phyloP scores from a whole-genome alignment of 1,140 invertebrate genomes.

The Drosophila repleta region DNA sequence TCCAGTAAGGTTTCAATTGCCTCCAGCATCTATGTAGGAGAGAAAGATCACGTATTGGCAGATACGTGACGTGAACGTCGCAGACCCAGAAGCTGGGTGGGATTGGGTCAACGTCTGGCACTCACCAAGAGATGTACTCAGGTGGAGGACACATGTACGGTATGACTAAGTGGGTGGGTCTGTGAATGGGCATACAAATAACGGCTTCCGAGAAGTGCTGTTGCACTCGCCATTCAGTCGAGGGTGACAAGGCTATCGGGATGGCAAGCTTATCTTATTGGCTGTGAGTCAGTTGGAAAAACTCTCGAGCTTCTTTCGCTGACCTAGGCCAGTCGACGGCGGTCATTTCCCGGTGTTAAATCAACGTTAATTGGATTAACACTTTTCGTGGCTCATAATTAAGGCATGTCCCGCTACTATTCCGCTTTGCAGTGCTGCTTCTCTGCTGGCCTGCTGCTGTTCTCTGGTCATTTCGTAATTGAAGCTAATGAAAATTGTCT shows the following conservation, averaged over 20 bases:
- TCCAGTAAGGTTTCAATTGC: too few species aligned
- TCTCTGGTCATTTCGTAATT: constrained; percentile 55
- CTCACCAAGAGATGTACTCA: background rate
- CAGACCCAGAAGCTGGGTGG: background rate
- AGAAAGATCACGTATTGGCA: constrained; percentile 30
- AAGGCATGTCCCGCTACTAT: constrained; percentile 43
- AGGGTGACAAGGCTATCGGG: constrained; percentile 36
- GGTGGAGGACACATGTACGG: background rate
- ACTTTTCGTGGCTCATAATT: constrained; percentile 66
- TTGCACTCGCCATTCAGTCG: background rate
- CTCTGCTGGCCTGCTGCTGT: background rate
- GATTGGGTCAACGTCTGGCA: constrained; percentile 1
- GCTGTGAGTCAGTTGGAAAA: constrained; percentile 25
- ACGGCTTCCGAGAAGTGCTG: constrained; percentile 15
- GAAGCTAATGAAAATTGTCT: constrained; percentile 50
- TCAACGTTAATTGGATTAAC: constrained; percentile 74
- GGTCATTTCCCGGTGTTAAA: constrained; percentile 58
- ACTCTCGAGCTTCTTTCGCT: background rate
- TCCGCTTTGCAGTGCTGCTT: background rate
- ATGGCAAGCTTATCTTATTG: constrained; percentile 1
- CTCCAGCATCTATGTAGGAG: too few species aligned
- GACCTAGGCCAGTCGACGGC: constrained; percentile 54
- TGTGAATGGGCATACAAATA: background rate
- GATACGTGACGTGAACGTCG: background rate
- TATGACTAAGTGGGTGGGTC: constrained; percentile 24